phyloP scores from a whole-genome alignment of 1,140 invertebrate species.

The Vanessa tameamea region DNA sequence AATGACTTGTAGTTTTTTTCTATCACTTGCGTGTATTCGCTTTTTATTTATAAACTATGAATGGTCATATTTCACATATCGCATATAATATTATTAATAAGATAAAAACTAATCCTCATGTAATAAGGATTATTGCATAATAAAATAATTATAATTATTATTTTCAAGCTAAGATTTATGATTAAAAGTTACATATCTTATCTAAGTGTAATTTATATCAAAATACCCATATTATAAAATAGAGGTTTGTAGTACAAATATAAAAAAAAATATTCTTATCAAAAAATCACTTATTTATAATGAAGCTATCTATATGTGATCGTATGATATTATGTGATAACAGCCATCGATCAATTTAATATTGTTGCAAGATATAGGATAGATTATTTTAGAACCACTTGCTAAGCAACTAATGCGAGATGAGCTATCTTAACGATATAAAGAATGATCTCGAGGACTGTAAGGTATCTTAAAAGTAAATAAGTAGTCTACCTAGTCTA shows the following conservation, averaged over 20 bases:
- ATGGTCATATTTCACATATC: too few relatives aligned
- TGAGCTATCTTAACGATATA: slow-evolving; percentile 1
- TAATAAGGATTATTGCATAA: too few relatives aligned
- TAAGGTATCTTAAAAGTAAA: too few relatives aligned
- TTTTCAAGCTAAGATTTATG: too few relatives aligned
- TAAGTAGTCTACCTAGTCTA: too few relatives aligned
- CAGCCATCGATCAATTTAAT: slow-evolving; percentile 17
- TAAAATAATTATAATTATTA: too few relatives aligned
- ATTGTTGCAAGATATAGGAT: not conserved
- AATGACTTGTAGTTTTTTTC: too few relatives aligned
- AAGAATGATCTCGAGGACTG: not conserved
- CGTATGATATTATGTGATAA: slow-evolving; percentile 2
- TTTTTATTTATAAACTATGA: too few relatives aligned
- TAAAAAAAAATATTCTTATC: not conserved
- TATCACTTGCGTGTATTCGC: too few relatives aligned
- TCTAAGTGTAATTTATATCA: not conserved
- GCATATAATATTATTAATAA: too few relatives aligned
- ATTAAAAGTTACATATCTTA: too few relatives aligned
- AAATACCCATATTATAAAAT: not conserved
- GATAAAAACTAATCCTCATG: too few relatives aligned
- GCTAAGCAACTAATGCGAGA: not conserved
- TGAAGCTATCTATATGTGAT: not conserved
- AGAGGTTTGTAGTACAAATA: not conserved
- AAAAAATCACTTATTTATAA: not conserved
- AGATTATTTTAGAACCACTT: slow-evolving; percentile 1